Percentiles rank a stretch among this genome's conserved stretches.
These are phyloP conservation scores for Ciona savignyi DNA, from an alignment of 23 tunicate species.

Conservation along the genomic window DNA sequence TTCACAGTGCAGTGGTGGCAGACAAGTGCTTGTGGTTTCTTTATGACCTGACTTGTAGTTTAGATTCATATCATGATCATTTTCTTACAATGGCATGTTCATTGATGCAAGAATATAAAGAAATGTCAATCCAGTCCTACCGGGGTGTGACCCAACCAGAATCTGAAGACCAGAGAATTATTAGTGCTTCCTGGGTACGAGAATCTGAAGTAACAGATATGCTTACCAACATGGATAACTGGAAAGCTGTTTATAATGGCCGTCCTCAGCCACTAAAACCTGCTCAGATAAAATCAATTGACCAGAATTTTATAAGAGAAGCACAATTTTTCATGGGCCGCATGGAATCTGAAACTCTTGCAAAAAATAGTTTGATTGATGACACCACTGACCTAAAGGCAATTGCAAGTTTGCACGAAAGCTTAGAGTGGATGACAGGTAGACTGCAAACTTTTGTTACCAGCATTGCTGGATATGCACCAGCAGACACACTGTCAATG, in stretches of 20 bases:
- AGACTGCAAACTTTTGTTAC: constrained; percentile 39
- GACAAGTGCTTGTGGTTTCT: constrained; percentile 89
- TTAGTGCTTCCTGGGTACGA: constrained; percentile 75
- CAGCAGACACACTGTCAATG: constrained; percentile 46
- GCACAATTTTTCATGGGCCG: constrained; percentile 54
- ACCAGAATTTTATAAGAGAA: constrained; percentile 36
- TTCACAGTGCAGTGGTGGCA: constrained; percentile 86
- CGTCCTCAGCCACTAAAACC: constrained; percentile 12
- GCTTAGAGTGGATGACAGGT: constrained; percentile 85
- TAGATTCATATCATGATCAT: constrained; percentile 86
- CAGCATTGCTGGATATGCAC: constrained; percentile 30
- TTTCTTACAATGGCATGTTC: constrained; percentile 94
- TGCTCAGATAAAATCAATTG: constrained; percentile 11
- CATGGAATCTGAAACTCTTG: constrained; percentile 14
- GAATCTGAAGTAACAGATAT: constrained; percentile 39
- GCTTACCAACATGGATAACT: constrained; percentile 42
- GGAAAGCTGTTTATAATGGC: constrained; percentile 41
- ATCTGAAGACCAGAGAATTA: constrained; percentile 66
- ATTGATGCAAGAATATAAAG: constrained; percentile 78
- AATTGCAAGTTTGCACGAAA: constrained; percentile 88
- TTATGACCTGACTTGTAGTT: constrained; percentile 62
- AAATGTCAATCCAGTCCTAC: constrained; percentile 75
- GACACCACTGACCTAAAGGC: constrained; percentile 66
- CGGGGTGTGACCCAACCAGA: constrained; percentile 71
- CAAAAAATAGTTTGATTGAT: constrained; percentile 18